Conservation (phyloP, 2,888 invertebrate genomes). For the Apamea sordens region DNA sequence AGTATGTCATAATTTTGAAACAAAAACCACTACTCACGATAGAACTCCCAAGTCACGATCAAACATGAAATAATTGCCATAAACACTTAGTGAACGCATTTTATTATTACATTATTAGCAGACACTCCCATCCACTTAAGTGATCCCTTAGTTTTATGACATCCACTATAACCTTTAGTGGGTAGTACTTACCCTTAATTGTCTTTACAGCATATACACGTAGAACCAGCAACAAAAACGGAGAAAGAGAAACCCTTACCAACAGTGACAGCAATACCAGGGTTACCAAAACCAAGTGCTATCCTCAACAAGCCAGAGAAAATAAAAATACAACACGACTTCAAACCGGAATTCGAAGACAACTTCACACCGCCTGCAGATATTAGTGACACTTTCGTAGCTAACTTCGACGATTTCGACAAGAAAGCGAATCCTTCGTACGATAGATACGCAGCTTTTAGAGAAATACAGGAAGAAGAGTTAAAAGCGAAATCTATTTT, state of each 20-base stretch:
- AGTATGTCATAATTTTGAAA: background rate
- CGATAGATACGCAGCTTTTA: constrained; percentile 96
- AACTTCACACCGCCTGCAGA: constrained; percentile 89
- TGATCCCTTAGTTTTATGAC: background rate
- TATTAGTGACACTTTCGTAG: constrained; percentile 90
- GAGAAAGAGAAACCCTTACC: constrained; percentile 75
- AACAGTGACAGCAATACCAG: constrained; percentile 59
- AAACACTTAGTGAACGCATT: background rate
- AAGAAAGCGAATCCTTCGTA: constrained; percentile 90
- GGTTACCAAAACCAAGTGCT: constrained; percentile 57
- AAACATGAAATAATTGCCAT: background rate
- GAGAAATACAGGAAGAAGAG: constrained; percentile 95
- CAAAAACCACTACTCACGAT: background rate
- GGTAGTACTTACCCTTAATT: background rate
- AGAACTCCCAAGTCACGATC: background rate
- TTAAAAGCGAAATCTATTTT: constrained; percentile 87
- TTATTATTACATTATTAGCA: background rate
- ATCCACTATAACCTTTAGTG: background rate
- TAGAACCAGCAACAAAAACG: constrained; percentile 75
- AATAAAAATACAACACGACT: constrained; percentile 69
- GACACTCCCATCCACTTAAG: background rate
- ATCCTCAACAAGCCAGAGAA: constrained; percentile 46
- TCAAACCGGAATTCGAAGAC: constrained; percentile 92
- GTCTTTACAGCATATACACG: constrained; percentile 82
- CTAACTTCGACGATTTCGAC: constrained; percentile 92